Conservation (phyloP, 92 coral and sea anemone species). For the Porites rus region DNA sequence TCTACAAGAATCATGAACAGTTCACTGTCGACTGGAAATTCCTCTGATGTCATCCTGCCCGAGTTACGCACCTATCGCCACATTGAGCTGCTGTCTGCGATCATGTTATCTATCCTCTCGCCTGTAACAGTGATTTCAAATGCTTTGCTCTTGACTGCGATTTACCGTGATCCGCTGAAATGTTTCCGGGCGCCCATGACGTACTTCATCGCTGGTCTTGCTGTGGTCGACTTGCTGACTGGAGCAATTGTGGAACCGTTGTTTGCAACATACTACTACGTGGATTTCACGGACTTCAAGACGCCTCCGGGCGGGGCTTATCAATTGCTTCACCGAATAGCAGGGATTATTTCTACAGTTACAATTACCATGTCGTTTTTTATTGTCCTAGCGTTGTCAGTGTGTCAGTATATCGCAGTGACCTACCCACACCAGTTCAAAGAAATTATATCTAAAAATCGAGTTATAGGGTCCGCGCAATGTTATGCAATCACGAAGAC, state of each 20-base stretch:
- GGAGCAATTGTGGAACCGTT: slow-evolving; percentile 84
- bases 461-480: slow-evolving; percentile 20
- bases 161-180: slow-evolving; percentile 79
- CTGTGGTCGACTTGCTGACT: slow-evolving; percentile 74
- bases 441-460: slow-evolving; percentile 63
- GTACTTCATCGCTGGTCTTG: slow-evolving; percentile 79
- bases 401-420: slow-evolving; percentile 81
- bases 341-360: slow-evolving; percentile 80
- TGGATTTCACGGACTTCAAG: slow-evolving; percentile 51
- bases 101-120: slow-evolving; percentile 66
- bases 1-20: slow-evolving; percentile 2
- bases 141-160: slow-evolving; percentile 69
- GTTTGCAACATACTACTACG: slow-evolving; percentile 70
- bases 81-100: slow-evolving; percentile 70
- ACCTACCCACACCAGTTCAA: slow-evolving; percentile 84
- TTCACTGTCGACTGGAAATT: not conserved
- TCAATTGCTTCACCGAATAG: slow-evolving; percentile 44
- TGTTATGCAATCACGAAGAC: too few species aligned
- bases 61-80: slow-evolving; percentile 55
- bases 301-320: slow-evolving; percentile 30
- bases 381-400: slow-evolving; percentile 78
- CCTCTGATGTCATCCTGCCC: slow-evolving; percentile 13
- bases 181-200: slow-evolving; percentile 86
- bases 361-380: slow-evolving; percentile 81
- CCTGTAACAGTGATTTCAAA: slow-evolving; percentile 83